Percentiles rank a stretch among this genome's conserved stretches.
Evolutionary conservation across 2,113 vertebrate species (phyloP).

Genomic region (Eretmochelys imbricata): DNA sequence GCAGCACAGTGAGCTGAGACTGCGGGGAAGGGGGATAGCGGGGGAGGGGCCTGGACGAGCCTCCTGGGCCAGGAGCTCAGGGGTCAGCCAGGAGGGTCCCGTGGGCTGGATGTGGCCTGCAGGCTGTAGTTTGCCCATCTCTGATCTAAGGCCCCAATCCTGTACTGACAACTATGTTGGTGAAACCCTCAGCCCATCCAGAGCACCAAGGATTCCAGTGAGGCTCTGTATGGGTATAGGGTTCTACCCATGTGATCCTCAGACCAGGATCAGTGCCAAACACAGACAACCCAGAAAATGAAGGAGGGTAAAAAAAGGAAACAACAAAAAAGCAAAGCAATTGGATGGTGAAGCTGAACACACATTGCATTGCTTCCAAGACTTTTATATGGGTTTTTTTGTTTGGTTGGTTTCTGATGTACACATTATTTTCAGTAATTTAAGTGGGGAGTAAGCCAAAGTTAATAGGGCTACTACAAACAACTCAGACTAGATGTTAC

Average conservation of each 20-base stretch:
- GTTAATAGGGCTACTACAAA: neutral
- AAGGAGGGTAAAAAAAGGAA: neutral
- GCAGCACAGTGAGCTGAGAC: no score
- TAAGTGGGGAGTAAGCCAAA: neutral
- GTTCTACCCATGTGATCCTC: neutral
- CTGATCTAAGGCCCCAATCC: neutral
- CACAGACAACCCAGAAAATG: neutral
- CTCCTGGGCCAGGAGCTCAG: no score
- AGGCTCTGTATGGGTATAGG: neutral
- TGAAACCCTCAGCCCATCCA: neutral
- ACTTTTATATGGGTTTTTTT: neutral
- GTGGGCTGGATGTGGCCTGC: no score
- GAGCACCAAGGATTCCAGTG: neutral
- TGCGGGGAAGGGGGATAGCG: no score
- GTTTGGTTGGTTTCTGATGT: neutral
- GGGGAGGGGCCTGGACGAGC: no score
- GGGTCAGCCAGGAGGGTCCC: no score
- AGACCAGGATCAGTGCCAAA: neutral
- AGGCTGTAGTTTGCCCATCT: no score
- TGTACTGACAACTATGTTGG: neutral
- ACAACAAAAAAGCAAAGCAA: neutral
- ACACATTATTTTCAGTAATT: rapidly evolving
- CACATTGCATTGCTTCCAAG: neutral
- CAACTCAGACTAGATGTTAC: neutral
- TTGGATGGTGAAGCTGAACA: neutral